Percentiles rank a stretch among this genome's conserved stretches.
Conservation (phyloP, 2,113 vertebrate species). For the Pituophis catenifer region DNA sequence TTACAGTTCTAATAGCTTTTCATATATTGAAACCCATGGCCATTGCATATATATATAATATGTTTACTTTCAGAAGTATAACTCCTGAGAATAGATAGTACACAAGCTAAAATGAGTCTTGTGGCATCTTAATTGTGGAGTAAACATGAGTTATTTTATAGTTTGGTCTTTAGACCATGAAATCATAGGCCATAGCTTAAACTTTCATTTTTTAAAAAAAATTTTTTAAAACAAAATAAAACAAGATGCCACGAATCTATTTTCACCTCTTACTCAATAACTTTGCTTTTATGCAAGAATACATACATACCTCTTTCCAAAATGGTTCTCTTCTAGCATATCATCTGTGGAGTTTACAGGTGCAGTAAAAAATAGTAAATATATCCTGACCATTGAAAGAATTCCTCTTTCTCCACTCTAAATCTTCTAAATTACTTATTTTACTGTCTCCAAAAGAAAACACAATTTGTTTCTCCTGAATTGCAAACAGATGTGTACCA, state of each 20-base stretch:
- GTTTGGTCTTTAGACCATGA: not conserved
- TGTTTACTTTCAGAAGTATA: not conserved
- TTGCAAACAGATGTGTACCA: constrained; percentile 11
- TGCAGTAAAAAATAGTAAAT: not conserved
- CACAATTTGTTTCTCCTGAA: not conserved
- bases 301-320: not conserved
- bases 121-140: not conserved
- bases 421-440: constrained; percentile 6
- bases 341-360: not conserved
- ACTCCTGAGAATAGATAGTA: not conserved
- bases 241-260: not conserved
- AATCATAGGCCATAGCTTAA: not conserved
- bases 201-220: not conserved
- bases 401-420: not conserved
- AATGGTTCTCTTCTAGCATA: not conserved
- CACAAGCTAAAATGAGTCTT: not conserved
- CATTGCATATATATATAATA: not conserved
- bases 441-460: not conserved
- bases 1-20: not conserved
- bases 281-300: not conserved
- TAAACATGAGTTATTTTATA: not conserved
- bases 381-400: not conserved
- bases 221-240: not conserved
- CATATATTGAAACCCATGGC: not conserved
- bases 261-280: not conserved